Percentiles rank a stretch among this genome's conserved stretches.
These are phyloP conservation scores for Microctonus brassicae DNA, from an alignment of 2,888 invertebrate species.

Conservation along the genomic window DNA sequence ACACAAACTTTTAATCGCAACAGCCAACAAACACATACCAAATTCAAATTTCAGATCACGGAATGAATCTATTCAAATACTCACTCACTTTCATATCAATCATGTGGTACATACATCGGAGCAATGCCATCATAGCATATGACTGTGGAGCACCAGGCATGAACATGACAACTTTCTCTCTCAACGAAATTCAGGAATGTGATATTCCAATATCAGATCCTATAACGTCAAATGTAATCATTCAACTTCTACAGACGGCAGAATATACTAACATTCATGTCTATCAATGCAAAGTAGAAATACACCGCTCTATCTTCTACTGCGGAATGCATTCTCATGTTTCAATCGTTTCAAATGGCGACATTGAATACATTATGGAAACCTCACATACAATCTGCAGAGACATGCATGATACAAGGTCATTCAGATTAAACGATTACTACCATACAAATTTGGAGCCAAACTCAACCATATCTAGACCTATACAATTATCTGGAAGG, in stretches of 20 bases:
- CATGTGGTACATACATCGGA: no score
- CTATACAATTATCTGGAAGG: no score
- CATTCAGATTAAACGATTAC: no score
- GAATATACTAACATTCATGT: not conserved
- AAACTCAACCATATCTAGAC: no score
- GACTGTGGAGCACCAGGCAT: slow-evolving; percentile 17
- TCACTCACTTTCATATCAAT: no score
- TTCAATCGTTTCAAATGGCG: not conserved
- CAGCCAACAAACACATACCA: no score
- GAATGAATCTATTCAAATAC: no score
- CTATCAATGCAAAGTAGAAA: no score
- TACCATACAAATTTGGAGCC: no score
- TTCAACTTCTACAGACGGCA: slow-evolving; percentile 4
- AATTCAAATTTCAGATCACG: no score
- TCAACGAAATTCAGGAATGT: slow-evolving; percentile 9
- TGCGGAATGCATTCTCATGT: not conserved
- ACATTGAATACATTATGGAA: not conserved
- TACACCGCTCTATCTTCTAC: not conserved
- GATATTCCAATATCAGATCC: not conserved
- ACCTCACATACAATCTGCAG: not conserved
- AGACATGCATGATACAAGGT: not conserved
- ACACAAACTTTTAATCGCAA: no score
- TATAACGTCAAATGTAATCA: not conserved
- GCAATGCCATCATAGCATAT: slow-evolving; percentile 14
- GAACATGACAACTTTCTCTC: slow-evolving; percentile 16